Evolutionary conservation across 2,797 vertebrate genomes (phyloP).

Genomic region (Delichon dasypus): DNA sequence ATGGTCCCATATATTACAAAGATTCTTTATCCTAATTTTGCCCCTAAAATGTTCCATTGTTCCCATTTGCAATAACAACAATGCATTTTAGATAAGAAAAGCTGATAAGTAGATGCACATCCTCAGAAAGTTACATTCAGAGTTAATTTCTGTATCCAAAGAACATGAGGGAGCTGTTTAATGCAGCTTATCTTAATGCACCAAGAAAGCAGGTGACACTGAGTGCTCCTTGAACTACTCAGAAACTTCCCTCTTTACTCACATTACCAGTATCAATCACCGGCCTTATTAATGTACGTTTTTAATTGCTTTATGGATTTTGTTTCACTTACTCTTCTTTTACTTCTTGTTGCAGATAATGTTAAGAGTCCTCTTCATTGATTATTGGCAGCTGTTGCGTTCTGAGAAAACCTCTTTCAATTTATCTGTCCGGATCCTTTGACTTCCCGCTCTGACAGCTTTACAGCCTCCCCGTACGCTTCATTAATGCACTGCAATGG

Average conservation of each 20-base stretch:
- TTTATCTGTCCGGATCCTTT: conserved; percentile 1
- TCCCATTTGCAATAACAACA: background rate
- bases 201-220: background rate
- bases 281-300: background rate
- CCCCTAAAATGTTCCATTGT: background rate
- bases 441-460: conserved; percentile 15
- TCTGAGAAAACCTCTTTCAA: conserved; percentile 40
- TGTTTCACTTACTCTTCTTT: conserved; percentile 41
- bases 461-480: background rate
- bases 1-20: background rate
- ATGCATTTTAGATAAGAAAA: background rate
- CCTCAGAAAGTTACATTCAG: background rate
- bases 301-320: conserved; percentile 64
- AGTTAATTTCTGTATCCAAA: background rate
- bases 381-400: conserved; percentile 41
- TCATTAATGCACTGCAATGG: conserved; percentile 89
- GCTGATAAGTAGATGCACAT: background rate
- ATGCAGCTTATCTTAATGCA: background rate
- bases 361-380: conserved; percentile 42
- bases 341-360: conserved; percentile 71
- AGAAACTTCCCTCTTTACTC: background rate
- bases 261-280: conserved; percentile 15
- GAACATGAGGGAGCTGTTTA: background rate
- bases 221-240: conserved; percentile 4
- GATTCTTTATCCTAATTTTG: background rate